Conservation (phyloP, 2,113 vertebrate species). For the Campylomormyrus tamandua region DNA sequence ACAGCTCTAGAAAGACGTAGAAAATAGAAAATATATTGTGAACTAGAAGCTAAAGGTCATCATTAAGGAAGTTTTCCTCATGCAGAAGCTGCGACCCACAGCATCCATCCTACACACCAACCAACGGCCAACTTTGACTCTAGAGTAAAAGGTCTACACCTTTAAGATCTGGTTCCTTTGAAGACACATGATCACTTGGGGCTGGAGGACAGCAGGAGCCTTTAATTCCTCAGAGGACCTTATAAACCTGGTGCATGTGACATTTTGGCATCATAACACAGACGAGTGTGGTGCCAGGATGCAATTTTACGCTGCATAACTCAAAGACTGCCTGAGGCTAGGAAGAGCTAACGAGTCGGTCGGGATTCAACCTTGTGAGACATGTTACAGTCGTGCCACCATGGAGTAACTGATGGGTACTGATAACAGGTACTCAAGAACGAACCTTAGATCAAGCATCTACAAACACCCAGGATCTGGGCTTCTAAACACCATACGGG, state of each 20-base stretch:
- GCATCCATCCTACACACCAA: not conserved
- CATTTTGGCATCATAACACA: not conserved
- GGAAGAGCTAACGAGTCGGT: not conserved
- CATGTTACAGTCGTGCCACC: not conserved
- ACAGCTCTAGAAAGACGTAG: not conserved
- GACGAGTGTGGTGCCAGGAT: not conserved
- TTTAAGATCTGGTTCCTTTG: not conserved
- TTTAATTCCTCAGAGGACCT: not conserved
- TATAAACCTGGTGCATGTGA: not conserved
- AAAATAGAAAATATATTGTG: not conserved
- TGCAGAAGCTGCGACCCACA: not conserved
- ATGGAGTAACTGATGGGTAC: not conserved
- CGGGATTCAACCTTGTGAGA: not conserved
- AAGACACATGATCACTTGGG: not conserved
- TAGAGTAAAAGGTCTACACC: not conserved
- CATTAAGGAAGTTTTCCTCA: not conserved
- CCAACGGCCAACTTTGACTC: not conserved
- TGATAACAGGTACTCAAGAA: not conserved
- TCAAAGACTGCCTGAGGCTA: not conserved
- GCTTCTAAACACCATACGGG: not conserved
- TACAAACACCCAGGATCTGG: not conserved
- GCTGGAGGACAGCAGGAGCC: not conserved
- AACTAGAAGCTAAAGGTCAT: not conserved
- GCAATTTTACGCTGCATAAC: not conserved
- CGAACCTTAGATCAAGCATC: not conserved